phyloP scores from a whole-genome alignment of 2,888 invertebrate genomes.

The Gasteruption jaculator region DNA sequence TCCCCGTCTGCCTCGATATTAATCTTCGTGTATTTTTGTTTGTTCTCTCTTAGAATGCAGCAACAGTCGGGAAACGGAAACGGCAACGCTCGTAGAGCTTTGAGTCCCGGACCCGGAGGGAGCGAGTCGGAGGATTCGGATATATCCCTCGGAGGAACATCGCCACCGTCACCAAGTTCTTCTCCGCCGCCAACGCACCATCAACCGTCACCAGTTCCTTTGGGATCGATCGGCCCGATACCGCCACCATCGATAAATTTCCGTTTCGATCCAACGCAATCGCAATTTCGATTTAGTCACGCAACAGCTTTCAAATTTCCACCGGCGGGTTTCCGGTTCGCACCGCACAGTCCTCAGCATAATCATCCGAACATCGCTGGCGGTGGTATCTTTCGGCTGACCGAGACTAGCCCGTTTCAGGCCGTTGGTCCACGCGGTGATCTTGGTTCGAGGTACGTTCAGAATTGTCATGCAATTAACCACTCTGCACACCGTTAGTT shows the following conservation, averaged over 20 bases:
- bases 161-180: slow-evolving; percentile 46
- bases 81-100: slow-evolving; percentile 37
- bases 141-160: slow-evolving; percentile 47
- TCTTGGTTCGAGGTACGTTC: slow-evolving; percentile 43
- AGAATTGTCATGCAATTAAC: too few species aligned
- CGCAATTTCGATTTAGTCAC: slow-evolving; percentile 46
- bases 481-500: too few species aligned
- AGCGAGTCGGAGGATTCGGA: slow-evolving; percentile 49
- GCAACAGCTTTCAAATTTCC: slow-evolving; percentile 48
- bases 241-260: slow-evolving; percentile 45
- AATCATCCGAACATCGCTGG: slow-evolving; percentile 45
- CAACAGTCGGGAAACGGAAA: slow-evolving; percentile 47
- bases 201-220: slow-evolving; percentile 44
- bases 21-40: too few species aligned
- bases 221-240: slow-evolving; percentile 44
- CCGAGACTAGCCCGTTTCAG: slow-evolving; percentile 49
- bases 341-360: slow-evolving; percentile 47
- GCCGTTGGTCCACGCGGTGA: slow-evolving; percentile 49
- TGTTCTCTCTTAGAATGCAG: slow-evolving; percentile 42
- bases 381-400: slow-evolving; percentile 47
- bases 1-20: not conserved
- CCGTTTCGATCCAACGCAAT: slow-evolving; percentile 46
- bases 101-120: slow-evolving; percentile 46
- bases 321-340: slow-evolving; percentile 45
- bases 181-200: slow-evolving; percentile 42